Conservation (phyloP, 2,113 vertebrate genomes). For the Lagopus muta region DNA sequence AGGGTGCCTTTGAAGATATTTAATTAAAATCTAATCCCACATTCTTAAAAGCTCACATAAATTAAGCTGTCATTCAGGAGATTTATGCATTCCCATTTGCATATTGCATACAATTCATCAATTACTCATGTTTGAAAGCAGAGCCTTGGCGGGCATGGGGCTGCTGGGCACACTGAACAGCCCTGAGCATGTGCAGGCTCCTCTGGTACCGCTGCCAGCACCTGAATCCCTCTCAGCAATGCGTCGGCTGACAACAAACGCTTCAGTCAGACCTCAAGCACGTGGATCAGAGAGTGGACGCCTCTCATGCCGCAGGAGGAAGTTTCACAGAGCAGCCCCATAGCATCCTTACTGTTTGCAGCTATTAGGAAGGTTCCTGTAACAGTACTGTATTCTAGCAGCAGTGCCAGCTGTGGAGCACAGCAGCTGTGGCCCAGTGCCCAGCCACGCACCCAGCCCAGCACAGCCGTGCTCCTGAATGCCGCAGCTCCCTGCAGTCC, state of each 20-base stretch:
- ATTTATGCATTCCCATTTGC: conserved; percentile 90
- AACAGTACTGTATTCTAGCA: background rate
- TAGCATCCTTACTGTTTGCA: background rate
- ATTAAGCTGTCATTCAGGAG: conserved; percentile 91
- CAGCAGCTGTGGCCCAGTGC: fast-evolving
- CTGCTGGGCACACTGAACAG: conserved; percentile 54
- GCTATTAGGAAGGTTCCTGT: background rate
- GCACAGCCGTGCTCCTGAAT: fast-evolving
- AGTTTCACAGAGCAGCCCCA: background rate
- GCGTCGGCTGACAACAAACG: background rate
- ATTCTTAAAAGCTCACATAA: conserved; percentile 91
- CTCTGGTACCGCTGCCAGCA: background rate
- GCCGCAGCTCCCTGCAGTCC: background rate
- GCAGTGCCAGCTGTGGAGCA: fast-evolving
- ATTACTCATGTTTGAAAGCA: conserved; percentile 87
- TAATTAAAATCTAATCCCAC: conserved; percentile 93
- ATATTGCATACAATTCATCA: conserved; percentile 89
- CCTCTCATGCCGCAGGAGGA: fast-evolving
- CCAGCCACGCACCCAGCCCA: background rate
- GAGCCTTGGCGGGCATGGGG: conserved; percentile 72
- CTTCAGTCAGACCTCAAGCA: background rate
- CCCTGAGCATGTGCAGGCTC: background rate
- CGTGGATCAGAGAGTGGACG: background rate
- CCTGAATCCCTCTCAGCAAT: background rate
- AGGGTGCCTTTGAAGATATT: conserved; percentile 91